phyloP scores from a whole-genome alignment of 2,888 invertebrate species.

The Ptilodon capucinus region DNA sequence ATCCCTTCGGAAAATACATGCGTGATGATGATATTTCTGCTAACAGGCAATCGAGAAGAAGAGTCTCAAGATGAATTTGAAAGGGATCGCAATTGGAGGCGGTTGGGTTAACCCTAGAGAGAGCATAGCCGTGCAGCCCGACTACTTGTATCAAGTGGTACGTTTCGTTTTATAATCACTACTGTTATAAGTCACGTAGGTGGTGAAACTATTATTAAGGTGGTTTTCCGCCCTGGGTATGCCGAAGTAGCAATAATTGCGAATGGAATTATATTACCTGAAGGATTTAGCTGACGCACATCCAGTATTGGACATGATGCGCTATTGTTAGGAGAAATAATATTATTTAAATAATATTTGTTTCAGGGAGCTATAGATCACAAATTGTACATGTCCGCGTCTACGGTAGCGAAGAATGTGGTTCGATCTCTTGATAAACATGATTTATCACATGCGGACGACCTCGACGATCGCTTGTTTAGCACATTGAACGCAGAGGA shows the following conservation, averaged over 20 bases:
- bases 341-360: not conserved
- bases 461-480: slow-evolving; percentile 46
- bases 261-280: too few relatives aligned
- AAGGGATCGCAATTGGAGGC: slow-evolving; percentile 72
- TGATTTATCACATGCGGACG: slow-evolving; percentile 43
- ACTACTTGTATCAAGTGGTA: slow-evolving; percentile 63
- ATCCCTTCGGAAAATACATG: too few relatives aligned
- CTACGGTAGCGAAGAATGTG: slow-evolving; percentile 46
- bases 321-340: too few relatives aligned
- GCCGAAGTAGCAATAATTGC: too few relatives aligned
- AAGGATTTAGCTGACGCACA: too few relatives aligned
- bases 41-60: slow-evolving; percentile 66
- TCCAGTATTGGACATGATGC: too few relatives aligned
- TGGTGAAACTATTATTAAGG: not conserved
- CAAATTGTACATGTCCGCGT: slow-evolving; percentile 46
- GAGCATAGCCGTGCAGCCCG: slow-evolving; percentile 57
- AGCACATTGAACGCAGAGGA: slow-evolving; percentile 44
- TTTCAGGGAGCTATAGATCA: slow-evolving; percentile 66
- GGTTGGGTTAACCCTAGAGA: slow-evolving; percentile 74
- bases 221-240: not conserved
- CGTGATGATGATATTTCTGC: not conserved
- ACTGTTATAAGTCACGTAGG: too few relatives aligned
- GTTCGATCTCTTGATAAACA: slow-evolving; percentile 47
- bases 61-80: slow-evolving; percentile 67
- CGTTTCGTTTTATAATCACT: too few relatives aligned